Evolutionary conservation across 2,797 vertebrate genomes (phyloP), one percentile per base, ranked within the genome.

Genomic region (Masticophis lateralis): DNA sequence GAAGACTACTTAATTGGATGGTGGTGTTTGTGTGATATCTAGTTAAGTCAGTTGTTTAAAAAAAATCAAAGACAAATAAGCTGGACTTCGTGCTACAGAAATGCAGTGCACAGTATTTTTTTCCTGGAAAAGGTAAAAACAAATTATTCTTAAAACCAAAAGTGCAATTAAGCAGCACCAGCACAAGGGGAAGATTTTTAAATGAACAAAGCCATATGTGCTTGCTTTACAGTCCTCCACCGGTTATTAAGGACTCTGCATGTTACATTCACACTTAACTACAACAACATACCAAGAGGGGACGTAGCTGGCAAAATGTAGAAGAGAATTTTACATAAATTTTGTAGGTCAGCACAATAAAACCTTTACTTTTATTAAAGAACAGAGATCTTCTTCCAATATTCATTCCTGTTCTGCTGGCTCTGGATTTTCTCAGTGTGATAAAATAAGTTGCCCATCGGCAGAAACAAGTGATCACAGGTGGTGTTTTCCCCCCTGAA

Each of bases 391-490:
- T 89, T 11, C 56, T 94, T 88, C 89, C 89, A 94, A n/a, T 28
- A 57, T 59, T 37, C 79, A 11, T 93, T 56, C 92, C 92, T 0
- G 0, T 91, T 92, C 92, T 95, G 92, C 92, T 96, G 95, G 55
- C 32, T 92, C 57, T 93, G 94, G 90, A 91, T 51, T 94, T 95
- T 89, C 57, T 93, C 60, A n/a, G 60, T 89, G 86, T 90, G 87
- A 91, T 91, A 95, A 91, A 95, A 22, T 55, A 95, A 94, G 83
- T 89, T 94, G 87, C 51, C 74, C 60, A 90, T 57, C 92, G 88
- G 20, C 92, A 93, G 94, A 95, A 95, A n/a, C 61, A 94, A 96
- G 83, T 1, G 57, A 95, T 94, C 93, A 74, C 94, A 96, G 94
- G 92, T 92, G 69, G 87, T 79, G 59, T 90, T 95, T 90, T 51